phyloP scores from a whole-genome alignment of 2,113 vertebrate genomes.

The Cochlearius cochlearius region DNA sequence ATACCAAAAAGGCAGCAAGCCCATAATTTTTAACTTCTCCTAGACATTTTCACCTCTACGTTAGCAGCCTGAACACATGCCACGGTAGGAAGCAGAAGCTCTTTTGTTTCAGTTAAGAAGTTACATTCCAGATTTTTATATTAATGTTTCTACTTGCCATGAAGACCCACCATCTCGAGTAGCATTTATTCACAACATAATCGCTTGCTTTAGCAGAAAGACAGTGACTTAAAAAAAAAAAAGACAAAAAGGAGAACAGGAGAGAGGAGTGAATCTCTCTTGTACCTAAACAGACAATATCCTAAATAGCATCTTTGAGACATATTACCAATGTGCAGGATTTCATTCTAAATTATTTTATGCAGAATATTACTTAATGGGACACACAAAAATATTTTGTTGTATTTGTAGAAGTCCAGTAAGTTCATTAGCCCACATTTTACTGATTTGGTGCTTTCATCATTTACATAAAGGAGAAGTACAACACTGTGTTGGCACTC shows the following conservation, averaged over 20 bases:
- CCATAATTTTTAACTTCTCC: background rate
- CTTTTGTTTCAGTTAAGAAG: background rate
- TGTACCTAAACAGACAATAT: background rate
- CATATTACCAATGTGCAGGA: background rate
- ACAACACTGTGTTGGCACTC: background rate
- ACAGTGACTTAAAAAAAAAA: background rate
- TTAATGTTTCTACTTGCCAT: background rate
- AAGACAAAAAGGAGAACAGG: background rate
- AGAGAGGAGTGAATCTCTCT: background rate
- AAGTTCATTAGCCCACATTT: background rate
- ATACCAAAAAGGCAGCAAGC: background rate
- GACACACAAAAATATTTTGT: background rate
- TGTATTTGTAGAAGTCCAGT: background rate
- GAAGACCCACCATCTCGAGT: background rate
- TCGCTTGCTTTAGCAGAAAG: background rate
- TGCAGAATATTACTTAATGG: background rate
- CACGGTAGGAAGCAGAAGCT: background rate
- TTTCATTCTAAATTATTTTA: background rate
- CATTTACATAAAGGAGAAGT: background rate
- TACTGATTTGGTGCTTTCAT: background rate
- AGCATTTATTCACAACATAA: background rate
- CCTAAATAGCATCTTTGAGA: background rate
- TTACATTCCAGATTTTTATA: background rate
- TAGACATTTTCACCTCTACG: background rate
- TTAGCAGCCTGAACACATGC: background rate